phyloP scores from a whole-genome alignment of 2,888 invertebrate species.

The Drosophila stalkeri region DNA sequence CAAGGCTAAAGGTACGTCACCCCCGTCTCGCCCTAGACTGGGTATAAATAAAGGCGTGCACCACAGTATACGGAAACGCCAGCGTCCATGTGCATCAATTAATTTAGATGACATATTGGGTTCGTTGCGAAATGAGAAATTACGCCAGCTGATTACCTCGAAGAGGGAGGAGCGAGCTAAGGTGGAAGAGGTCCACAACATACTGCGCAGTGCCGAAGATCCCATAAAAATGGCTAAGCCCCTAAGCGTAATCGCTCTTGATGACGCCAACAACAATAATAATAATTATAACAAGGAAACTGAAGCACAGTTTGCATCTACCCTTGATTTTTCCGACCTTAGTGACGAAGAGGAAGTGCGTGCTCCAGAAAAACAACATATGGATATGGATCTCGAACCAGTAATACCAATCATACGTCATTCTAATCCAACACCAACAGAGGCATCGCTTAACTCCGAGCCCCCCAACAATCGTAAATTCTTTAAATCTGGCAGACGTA shows the following conservation, averaged over 20 bases:
- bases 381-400: slow-evolving; percentile 57
- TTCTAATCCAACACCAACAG: slow-evolving; percentile 5
- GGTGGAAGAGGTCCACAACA: slow-evolving; percentile 78
- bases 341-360: slow-evolving; percentile 54
- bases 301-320: neutral
- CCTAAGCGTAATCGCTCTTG: slow-evolving; percentile 56
- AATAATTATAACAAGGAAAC: slow-evolving; percentile 40
- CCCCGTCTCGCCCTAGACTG: slow-evolving; percentile 25
- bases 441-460: slow-evolving; percentile 26
- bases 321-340: slow-evolving; percentile 71
- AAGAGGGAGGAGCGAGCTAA: slow-evolving; percentile 79
- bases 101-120: slow-evolving; percentile 75
- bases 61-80: slow-evolving; percentile 78
- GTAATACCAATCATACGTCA: slow-evolving; percentile 70
- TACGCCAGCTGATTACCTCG: slow-evolving; percentile 76
- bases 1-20: slow-evolving; percentile 23
- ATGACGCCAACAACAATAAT: slow-evolving; percentile 63
- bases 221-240: slow-evolving; percentile 84
- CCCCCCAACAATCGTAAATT: slow-evolving; percentile 75
- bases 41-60: slow-evolving; percentile 81
- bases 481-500: slow-evolving; percentile 80
- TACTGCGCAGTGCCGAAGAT: slow-evolving; percentile 79
- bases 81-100: slow-evolving; percentile 35
- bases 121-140: slow-evolving; percentile 78
- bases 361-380: neutral